phyloP scores from a whole-genome alignment of 2,797 vertebrate species.

The Chaetodon trifasciatus region DNA sequence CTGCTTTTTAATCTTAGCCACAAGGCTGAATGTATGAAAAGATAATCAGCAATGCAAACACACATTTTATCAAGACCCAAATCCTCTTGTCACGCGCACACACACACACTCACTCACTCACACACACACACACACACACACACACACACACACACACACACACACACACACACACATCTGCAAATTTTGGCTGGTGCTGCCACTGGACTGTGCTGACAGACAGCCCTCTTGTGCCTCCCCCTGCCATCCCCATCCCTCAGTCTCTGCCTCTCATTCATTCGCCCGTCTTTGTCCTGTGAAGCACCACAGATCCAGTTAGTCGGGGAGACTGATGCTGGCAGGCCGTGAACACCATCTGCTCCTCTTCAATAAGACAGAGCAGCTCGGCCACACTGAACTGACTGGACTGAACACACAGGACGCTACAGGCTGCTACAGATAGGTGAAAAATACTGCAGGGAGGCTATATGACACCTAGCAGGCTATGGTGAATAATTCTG shows the following conservation, averaged over 20 bases:
- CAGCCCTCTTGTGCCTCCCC: conserved; percentile 22
- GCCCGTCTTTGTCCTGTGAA: conserved; percentile 62
- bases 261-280: conserved; percentile 39
- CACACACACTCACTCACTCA: conserved; percentile 42
- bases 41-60: conserved; percentile 48
- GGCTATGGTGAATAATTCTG: background rate
- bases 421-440: conserved; percentile 17
- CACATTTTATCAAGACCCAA: conserved; percentile 25
- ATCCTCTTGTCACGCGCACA: conserved; percentile 53
- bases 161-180: conserved; percentile 50
- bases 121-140: conserved; percentile 55
- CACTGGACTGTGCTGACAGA: conserved; percentile 40
- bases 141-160: conserved; percentile 53
- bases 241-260: conserved; percentile 21
- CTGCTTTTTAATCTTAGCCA: conserved; percentile 17
- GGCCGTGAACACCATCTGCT: conserved; percentile 73
- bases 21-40: conserved; percentile 42
- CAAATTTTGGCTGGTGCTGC: conserved; percentile 52
- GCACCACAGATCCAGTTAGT: conserved; percentile 54
- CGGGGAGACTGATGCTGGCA: conserved; percentile 61
- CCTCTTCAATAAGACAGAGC: conserved; percentile 43
- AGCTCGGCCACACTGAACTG: conserved; percentile 16
- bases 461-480: background rate
- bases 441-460: background rate
- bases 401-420: conserved; percentile 18